Percentiles rank a stretch among this genome's conserved stretches.
Evolutionary conservation across 2,797 vertebrate genomes (phyloP).

Genomic region (Mycteria americana): DNA sequence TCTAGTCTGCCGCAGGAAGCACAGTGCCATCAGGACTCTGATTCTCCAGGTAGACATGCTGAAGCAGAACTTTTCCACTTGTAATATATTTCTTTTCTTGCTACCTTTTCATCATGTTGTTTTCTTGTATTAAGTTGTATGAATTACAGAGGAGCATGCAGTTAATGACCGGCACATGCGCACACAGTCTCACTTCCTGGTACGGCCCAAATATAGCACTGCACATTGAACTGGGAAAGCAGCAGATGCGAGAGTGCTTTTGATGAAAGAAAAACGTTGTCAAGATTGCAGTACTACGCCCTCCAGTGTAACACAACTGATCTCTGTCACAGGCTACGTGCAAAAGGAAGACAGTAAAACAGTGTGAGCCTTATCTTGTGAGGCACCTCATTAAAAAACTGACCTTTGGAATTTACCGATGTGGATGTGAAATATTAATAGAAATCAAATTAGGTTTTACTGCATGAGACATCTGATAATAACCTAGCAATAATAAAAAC

Average conservation of each 20-base stretch:
- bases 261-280: accelerated
- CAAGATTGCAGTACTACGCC: neutral
- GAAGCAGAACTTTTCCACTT: neutral
- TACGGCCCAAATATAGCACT: neutral
- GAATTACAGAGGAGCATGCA: neutral
- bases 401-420: neutral
- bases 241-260: too few species aligned
- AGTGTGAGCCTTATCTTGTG: neutral
- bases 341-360: accelerated
- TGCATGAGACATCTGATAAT: neutral
- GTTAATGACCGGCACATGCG: accelerated
- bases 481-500: neutral
- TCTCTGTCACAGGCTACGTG: accelerated
- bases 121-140: accelerated
- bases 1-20: neutral
- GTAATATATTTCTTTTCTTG: neutral
- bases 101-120: neutral
- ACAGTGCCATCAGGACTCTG: neutral
- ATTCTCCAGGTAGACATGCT: neutral
- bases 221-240: accelerated
- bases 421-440: neutral
- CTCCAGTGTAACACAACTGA: neutral
- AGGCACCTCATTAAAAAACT: neutral
- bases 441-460: neutral
- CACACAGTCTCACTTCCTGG: neutral